A percentile compares a stretch with the other conserved stretches of the same genome.
These are phyloP conservation scores for Hedya salicella DNA, from an alignment of 2,888 invertebrate species.

Conservation along the genomic window DNA sequence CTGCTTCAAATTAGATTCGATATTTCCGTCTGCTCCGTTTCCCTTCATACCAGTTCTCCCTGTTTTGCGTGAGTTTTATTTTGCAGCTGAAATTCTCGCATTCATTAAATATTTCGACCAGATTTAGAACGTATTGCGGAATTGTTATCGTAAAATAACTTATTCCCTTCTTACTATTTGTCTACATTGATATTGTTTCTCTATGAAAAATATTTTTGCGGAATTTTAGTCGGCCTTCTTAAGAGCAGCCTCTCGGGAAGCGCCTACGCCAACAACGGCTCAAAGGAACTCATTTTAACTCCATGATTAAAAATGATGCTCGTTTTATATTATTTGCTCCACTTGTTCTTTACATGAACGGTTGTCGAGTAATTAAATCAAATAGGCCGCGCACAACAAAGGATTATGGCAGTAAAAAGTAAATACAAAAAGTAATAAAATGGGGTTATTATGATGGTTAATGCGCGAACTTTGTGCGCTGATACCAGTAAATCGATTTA, in stretches of 20 bases:
- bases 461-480: conserved; percentile 24
- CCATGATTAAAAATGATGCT: conserved; percentile 66
- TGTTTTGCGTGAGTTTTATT: conserved; percentile 41
- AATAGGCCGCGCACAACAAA: conserved; percentile 16
- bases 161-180: conserved; percentile 14
- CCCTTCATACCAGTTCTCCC: conserved; percentile 23
- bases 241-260: conserved; percentile 48
- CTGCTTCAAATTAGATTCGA: conserved; percentile 38
- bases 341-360: conserved; percentile 57
- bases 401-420: conserved; percentile 14
- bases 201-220: conserved; percentile 57
- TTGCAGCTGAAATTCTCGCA: conserved; percentile 52
- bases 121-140: conserved; percentile 33
- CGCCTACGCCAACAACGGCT: conserved; percentile 49
- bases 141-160: conserved; percentile 13
- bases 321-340: conserved; percentile 59
- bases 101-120: conserved; percentile 50
- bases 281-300: conserved; percentile 70
- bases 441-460: conserved; percentile 15
- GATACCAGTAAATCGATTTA: conserved; percentile 27
- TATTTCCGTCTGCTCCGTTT: conserved; percentile 38
- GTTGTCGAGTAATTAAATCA: conserved; percentile 55
- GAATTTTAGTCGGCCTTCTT: conserved; percentile 55
- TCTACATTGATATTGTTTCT: conserved; percentile 50
- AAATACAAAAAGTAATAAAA: conserved; percentile 1